Evolutionary conservation across 2,888 invertebrate species (phyloP).

Genomic region (Hylaea fasciaria): DNA sequence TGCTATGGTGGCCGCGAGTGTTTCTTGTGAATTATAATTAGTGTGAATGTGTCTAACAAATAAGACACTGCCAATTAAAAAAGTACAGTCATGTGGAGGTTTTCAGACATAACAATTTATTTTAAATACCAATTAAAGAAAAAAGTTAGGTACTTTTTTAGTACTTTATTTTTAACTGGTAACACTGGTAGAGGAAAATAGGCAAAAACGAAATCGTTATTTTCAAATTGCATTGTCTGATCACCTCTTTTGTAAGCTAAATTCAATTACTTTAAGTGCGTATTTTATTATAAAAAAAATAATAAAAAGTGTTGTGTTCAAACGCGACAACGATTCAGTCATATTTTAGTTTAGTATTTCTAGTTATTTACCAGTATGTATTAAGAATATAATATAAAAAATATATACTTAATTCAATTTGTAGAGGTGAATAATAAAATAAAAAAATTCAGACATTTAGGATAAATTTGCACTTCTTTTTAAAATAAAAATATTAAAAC

Average conservation of each 20-base stretch:
- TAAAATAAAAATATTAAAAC: too few species aligned
- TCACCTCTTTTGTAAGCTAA: constrained; percentile 8
- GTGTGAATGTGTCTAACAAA: constrained; percentile 34
- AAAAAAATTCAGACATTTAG: too few species aligned
- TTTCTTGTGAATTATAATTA: constrained; percentile 19
- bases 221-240: neutral
- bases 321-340: constrained; percentile 69
- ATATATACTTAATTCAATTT: constrained; percentile 33
- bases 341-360: constrained; percentile 58
- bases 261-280: constrained; percentile 34
- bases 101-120: constrained; percentile 2
- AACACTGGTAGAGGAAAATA: too few species aligned
- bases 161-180: too few species aligned
- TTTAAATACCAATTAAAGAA: neutral
- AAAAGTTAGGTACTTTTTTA: too few species aligned
- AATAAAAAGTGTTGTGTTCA: constrained; percentile 56
- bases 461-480: neutral
- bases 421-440: constrained; percentile 32
- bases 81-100: constrained; percentile 27
- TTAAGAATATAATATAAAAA: constrained; percentile 26
- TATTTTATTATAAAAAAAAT: constrained; percentile 32
- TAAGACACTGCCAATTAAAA: constrained; percentile 35
- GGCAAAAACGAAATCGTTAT: neutral
- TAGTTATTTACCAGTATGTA: constrained; percentile 62
- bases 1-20: constrained; percentile 25